Percentiles rank a stretch among this genome's conserved stretches.
Conservation (phyloP, 2,797 vertebrate species). For the Pagetopsis macropterus region DNA sequence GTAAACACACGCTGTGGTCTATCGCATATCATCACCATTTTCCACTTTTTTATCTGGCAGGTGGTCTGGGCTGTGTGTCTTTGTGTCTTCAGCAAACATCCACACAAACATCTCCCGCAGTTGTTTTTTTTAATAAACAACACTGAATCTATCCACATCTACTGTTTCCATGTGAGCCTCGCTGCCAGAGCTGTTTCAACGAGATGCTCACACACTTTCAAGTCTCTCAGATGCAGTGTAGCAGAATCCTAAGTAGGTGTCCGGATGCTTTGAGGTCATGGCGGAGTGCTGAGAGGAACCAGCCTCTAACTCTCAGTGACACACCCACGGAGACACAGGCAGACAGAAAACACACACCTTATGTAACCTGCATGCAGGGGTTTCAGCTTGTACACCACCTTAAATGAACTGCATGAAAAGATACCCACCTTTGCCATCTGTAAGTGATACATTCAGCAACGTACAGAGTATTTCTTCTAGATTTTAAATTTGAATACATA, state of each 20-base stretch:
- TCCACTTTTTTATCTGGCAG: not conserved
- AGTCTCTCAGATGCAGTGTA: slow-evolving; percentile 29
- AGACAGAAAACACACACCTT: not conserved
- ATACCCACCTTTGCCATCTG: too few relatives aligned
- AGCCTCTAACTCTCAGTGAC: slow-evolving; percentile 50
- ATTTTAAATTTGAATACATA: too few relatives aligned
- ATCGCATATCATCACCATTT: not conserved
- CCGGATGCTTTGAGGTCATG: slow-evolving; percentile 41
- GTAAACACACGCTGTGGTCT: not conserved
- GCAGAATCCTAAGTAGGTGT: slow-evolving; percentile 40
- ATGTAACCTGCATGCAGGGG: not conserved
- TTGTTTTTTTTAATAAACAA: slow-evolving; percentile 34
- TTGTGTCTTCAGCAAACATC: slow-evolving; percentile 23
- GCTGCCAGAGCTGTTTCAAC: slow-evolving; percentile 4
- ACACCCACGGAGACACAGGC: slow-evolving; percentile 12
- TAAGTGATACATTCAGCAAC: too few relatives aligned
- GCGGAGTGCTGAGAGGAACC: slow-evolving; percentile 43
- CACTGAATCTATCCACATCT: slow-evolving; percentile 13
- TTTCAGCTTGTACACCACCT: not conserved
- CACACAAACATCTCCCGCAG: slow-evolving; percentile 17
- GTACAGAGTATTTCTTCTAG: too few relatives aligned
- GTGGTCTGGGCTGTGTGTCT: slow-evolving; percentile 19
- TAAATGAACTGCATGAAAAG: not conserved
- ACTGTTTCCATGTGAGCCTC: slow-evolving; percentile 19
- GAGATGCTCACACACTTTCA: slow-evolving; percentile 10